Conservation (phyloP, 2,888 invertebrate species). For the Dascillus cervinus region DNA sequence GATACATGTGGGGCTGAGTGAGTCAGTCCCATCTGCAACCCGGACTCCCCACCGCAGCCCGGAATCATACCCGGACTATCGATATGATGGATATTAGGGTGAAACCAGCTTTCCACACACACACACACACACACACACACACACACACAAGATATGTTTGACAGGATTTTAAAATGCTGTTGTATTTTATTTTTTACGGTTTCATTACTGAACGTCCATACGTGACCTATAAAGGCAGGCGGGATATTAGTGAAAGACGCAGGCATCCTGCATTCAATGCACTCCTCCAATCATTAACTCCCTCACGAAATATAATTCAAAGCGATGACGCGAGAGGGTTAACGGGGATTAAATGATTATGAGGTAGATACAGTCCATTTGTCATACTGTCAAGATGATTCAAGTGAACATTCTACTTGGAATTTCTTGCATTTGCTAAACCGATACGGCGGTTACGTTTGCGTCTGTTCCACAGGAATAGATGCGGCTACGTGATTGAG, state of each 20-base stretch:
- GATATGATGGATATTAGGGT: conserved; percentile 40
- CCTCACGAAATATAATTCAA: conserved; percentile 20
- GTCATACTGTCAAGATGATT: conserved; percentile 37
- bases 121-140: conserved; percentile 9
- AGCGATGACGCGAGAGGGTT: conserved; percentile 43
- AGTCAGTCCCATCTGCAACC: conserved; percentile 39
- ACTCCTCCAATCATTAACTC: conserved; percentile 19
- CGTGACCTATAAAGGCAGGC: too few species aligned
- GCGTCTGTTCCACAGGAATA: too few species aligned
- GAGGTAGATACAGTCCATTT: conserved; percentile 43
- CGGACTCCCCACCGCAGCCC: conserved; percentile 31
- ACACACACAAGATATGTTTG: conserved; percentile 10
- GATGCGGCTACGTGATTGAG: too few species aligned
- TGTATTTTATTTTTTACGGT: too few species aligned
- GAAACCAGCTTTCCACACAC: conserved; percentile 26
- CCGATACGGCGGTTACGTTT: too few species aligned
- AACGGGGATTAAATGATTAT: conserved; percentile 44
- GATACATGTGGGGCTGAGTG: conserved; percentile 37
- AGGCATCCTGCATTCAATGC: conserved; percentile 19
- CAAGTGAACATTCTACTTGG: conserved; percentile 16
- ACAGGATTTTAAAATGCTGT: conserved; percentile 7
- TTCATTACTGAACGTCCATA: too few species aligned
- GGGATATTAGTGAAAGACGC: conserved; percentile 8
- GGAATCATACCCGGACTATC: conserved; percentile 36
- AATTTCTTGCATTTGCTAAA: too few species aligned